Evolutionary conservation across 2,888 invertebrate species (phyloP), one percentile per base, ranked within the genome.

Genomic region (Trichopoda pennipes): DNA sequence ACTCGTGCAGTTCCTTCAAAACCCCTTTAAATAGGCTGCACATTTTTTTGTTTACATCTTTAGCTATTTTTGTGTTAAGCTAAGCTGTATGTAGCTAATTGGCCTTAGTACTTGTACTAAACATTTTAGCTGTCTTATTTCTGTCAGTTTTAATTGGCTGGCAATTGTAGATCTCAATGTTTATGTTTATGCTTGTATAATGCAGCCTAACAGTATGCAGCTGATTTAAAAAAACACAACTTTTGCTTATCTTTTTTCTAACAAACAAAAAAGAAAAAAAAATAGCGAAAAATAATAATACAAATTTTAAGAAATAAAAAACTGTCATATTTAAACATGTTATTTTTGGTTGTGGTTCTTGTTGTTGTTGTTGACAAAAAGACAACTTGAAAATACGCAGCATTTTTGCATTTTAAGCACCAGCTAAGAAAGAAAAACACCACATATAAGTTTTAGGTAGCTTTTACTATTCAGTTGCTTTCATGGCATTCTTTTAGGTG

Each of bases 401-500:
- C 23, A 32, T 60, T 70, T 69, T 55, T 60, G 51, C 44, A 56
- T 68, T 51, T 49, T n/a, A 32, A 53, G 60, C 58, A 42, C 66
- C 17, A 60, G 35, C 35, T 49, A 49, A 19, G 17, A 49, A 49
- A 47, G 49, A 51, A 69, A 64, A 61, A 16, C 21, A 70, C 49
- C 49, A 47, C 69, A 68, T 49, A 74, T 78, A 66, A 35, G 69
- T 75, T 72, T 68, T 63, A 73, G 23, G 44, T 35, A 49, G 28
- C 38, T 72, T 61, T 58, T 64, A 58, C 61, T 38, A 51, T 44
- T 73, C 73, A 38, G 10, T 38, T 56, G 55, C 49, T 76, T 81
- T 80, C 64, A 80, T 80, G 83, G 86, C 86, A 87, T 85, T 85
- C 85, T 85, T 86, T 87, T 79, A 81, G 86, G 79, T 77, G 69